These are phyloP conservation scores for Falco peregrinus DNA, from an alignment of 2,797 vertebrate genomes.

Conservation along the genomic window DNA sequence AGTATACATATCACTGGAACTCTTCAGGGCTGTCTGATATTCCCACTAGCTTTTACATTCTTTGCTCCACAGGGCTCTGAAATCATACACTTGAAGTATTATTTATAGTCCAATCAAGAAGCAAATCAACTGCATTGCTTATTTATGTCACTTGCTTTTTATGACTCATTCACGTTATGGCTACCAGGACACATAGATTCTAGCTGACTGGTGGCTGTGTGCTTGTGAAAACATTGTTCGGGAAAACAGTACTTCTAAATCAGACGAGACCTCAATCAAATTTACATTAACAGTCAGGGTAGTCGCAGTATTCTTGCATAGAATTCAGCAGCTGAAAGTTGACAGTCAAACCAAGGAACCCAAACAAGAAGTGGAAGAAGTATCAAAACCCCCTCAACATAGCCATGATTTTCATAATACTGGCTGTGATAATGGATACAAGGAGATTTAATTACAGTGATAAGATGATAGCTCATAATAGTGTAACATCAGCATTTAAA, in stretches of 20 bases:
- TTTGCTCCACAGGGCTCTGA: not conserved
- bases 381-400: not conserved
- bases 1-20: not conserved
- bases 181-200: not conserved
- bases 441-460: not conserved
- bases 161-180: not conserved
- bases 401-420: not conserved
- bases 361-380: not conserved
- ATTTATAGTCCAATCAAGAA: not conserved
- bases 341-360: not conserved
- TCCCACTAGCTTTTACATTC: not conserved
- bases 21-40: not conserved
- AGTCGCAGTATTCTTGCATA: not conserved
- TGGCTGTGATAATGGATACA: not conserved
- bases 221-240: not conserved
- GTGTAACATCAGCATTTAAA: not conserved
- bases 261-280: conserved; percentile 11
- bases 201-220: not conserved
- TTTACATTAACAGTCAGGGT: not conserved
- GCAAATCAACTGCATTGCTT: conserved; percentile 1
- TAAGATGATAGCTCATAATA: not conserved
- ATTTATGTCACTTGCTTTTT: conserved; percentile 19
- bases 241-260: conserved; percentile 3
- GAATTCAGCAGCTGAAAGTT: not conserved
- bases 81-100: not conserved